Base-by-base conservation (phyloP, 2,888 invertebrate species). In the Pristionchus fissidentatus region DNA sequence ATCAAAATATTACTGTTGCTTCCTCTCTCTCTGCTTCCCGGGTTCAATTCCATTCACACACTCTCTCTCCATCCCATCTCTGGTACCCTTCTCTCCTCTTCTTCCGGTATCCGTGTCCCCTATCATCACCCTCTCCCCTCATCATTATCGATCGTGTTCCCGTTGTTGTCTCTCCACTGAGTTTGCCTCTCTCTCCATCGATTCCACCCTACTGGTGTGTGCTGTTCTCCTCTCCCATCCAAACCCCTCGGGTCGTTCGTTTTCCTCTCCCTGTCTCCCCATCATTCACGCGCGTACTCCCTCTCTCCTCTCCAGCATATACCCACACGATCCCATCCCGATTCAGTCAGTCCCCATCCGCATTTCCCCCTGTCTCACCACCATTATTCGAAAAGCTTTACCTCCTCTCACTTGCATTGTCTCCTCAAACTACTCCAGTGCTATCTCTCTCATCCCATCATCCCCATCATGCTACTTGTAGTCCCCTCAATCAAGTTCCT, bases 221-320 rank as follows among this genome's bases (percentile, higher is more conserved):
- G n/a, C n/a, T n/a, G n/a, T n/a, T n/a, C n/a, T n/a, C n/a, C n/a
- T 49, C 77, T 77, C 29, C 32, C 77, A 49, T 46, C 38, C 66
- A 38, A 66, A 38, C n/a, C 32, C 62, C 1, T 66, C 66, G 22
- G 41, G 22, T 66, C 38, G 66, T 66, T 29, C 35, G 43, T 43
- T 46, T 73, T 19, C 19, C 52, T 52, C 52, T 52, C 52, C 19
- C 52, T 52, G 15, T 52, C 73, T 77, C n/a, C 26, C 75, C 52
- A 32, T 77, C 32, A 46, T 77, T 46, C 35, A 5, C 52, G 3
- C 29, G 46, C 77, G 46, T 46, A 26, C 52, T 70, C 22, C 49
- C 77, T 75, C 26, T 49, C 46, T 52, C 35, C 43, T 26, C 10
- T 1, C 19, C 19, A 46, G 46, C 46, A n/a, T 43, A 13, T 75